Evolutionary conservation across 2,888 invertebrate genomes (phyloP).

Genomic region (Drosophila mercatorum): DNA sequence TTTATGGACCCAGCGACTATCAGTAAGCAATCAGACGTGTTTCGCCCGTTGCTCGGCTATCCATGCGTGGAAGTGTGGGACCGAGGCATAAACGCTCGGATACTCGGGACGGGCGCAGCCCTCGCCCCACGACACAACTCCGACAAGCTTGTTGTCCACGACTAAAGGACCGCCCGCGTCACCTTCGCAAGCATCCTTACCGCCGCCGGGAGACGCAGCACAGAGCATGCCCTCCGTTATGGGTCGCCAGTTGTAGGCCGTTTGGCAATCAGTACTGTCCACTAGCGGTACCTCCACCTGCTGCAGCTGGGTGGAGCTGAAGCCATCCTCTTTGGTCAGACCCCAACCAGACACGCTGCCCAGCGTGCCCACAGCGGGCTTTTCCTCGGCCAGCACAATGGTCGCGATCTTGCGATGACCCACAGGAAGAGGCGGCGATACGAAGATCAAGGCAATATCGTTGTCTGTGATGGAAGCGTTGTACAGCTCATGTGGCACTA

Average conservation of each 20-base stretch:
- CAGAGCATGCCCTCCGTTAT: constrained; percentile 73
- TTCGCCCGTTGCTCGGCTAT: constrained; percentile 40
- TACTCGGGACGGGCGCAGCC: constrained; percentile 68
- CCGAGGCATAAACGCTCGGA: constrained; percentile 73
- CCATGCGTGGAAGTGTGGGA: constrained; percentile 58
- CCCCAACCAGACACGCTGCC: constrained; percentile 79
- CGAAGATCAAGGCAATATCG: constrained; percentile 86
- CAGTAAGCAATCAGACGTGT: constrained; percentile 2
- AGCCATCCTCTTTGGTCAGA: constrained; percentile 55
- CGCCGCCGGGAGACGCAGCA: constrained; percentile 62
- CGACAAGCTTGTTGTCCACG: constrained; percentile 44
- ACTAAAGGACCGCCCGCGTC: constrained; percentile 74
- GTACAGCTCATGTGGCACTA: constrained; percentile 85
- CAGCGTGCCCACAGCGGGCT: constrained; percentile 52
- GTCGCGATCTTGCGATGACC: constrained; percentile 45
- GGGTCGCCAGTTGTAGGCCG: constrained; percentile 61
- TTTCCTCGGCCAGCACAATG: constrained; percentile 48
- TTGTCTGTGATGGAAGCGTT: constrained; percentile 82
- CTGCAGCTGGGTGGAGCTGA: constrained; percentile 51
- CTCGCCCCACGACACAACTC: constrained; percentile 76
- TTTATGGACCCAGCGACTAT: constrained; percentile 14
- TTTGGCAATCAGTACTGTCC: constrained; percentile 50
- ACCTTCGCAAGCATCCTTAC: constrained; percentile 75
- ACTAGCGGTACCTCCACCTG: constrained; percentile 68
- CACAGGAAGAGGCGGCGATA: constrained; percentile 60